Conservation (phyloP, 92 coral and sea anemone genomes). For the Actinostola sp. region DNA sequence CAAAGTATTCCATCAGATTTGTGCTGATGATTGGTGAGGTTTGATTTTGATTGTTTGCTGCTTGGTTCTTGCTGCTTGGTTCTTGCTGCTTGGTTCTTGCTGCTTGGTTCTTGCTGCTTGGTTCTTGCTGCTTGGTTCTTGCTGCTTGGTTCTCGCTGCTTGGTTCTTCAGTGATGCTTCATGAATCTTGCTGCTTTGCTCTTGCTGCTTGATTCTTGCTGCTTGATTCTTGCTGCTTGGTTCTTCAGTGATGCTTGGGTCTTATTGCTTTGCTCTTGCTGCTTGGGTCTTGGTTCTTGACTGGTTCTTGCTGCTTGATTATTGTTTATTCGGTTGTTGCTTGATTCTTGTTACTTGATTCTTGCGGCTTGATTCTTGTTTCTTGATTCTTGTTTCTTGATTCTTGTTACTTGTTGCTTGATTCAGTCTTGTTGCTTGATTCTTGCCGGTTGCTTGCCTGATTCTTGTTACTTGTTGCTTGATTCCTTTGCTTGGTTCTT, state of each 20-base stretch:
- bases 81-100: conserved; percentile 46
- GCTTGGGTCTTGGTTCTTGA: background rate
- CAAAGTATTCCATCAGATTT: background rate
- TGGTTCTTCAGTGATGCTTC: conserved; percentile 39
- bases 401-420: too few relatives aligned
- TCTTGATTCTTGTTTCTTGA: too few relatives aligned
- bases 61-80: conserved; percentile 34
- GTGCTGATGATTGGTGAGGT: conserved; percentile 17
- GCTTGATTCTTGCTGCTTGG: conserved; percentile 45
- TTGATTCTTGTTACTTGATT: too few relatives aligned
- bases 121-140: conserved; percentile 50
- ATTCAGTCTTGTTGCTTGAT: too few relatives aligned
- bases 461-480: too few relatives aligned
- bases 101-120: conserved; percentile 37
- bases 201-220: conserved; percentile 26
- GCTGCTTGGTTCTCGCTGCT: conserved; percentile 34
- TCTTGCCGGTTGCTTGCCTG: too few relatives aligned
- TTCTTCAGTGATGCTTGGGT: background rate
- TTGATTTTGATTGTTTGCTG: conserved; percentile 44
- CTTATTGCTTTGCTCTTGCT: conserved; percentile 1
- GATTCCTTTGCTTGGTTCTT: too few relatives aligned
- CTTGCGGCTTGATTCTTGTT: too few relatives aligned
- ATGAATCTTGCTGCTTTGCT: conserved; percentile 26
- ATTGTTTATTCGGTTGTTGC: background rate
- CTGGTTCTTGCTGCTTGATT: conserved; percentile 10